phyloP scores from a whole-genome alignment of 2,113 vertebrate genomes.

The Columbina picui region DNA sequence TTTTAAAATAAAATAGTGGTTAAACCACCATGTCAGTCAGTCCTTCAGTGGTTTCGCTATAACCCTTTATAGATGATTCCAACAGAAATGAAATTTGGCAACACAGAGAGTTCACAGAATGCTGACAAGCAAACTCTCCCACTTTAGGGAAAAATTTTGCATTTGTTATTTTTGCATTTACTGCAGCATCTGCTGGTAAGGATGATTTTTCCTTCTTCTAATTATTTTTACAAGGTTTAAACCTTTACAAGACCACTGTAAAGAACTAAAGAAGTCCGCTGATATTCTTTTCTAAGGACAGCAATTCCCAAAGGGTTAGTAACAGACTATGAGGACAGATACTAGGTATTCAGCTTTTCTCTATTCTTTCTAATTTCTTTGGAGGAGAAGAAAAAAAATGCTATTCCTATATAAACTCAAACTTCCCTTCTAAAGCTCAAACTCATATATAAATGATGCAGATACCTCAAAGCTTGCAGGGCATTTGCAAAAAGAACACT shows the following conservation, averaged over 20 bases:
- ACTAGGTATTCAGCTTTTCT: background rate
- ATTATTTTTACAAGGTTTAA: background rate
- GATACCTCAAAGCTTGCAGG: background rate
- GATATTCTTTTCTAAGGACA: background rate
- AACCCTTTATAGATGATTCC: background rate
- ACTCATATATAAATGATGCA: background rate
- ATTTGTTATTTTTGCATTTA: background rate
- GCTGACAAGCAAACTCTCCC: background rate
- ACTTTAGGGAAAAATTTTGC: background rate
- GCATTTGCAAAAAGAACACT: background rate
- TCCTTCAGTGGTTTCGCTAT: constrained; percentile 9
- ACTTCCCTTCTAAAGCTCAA: background rate
- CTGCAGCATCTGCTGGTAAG: background rate
- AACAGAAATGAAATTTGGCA: constrained; percentile 2
- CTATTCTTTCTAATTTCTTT: background rate
- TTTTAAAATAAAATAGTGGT: constrained; percentile 4
- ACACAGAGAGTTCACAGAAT: background rate
- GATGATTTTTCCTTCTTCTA: background rate
- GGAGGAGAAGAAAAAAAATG: background rate
- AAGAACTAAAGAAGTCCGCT: background rate
- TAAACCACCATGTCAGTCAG: background rate
- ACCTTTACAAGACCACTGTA: background rate
- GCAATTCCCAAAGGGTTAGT: background rate
- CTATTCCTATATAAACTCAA: background rate
- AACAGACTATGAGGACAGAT: background rate